Evolutionary conservation across 2,888 invertebrate genomes (phyloP).

Genomic region (Spodoptera picta): DNA sequence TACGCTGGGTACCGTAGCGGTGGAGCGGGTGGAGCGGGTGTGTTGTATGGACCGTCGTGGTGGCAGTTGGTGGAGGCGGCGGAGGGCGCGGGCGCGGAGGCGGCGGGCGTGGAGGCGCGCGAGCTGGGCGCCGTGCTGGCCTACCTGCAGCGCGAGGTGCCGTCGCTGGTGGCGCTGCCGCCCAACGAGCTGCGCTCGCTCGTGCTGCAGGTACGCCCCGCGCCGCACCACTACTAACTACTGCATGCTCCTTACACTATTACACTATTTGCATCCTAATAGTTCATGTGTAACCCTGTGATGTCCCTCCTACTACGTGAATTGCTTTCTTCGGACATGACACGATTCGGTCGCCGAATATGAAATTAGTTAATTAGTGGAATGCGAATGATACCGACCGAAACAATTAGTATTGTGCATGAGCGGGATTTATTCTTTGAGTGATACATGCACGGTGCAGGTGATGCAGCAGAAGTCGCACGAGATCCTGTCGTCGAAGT

Average conservation of each 20-base stretch:
- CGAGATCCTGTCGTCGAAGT: constrained; percentile 83
- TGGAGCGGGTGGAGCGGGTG: too few relatives aligned
- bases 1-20: too few relatives aligned
- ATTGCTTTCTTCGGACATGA: too few relatives aligned
- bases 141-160: constrained; percentile 89
- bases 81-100: constrained; percentile 77
- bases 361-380: neutral
- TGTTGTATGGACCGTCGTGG: neutral
- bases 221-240: too few relatives aligned
- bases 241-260: too few relatives aligned
- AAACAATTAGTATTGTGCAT: neutral
- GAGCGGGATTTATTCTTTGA: constrained; percentile 45
- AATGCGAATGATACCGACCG: neutral
- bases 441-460: constrained; percentile 63
- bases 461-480: constrained; percentile 88
- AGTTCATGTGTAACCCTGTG: too few relatives aligned
- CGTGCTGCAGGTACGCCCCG: constrained; percentile 78
- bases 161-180: constrained; percentile 85
- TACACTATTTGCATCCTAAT: too few relatives aligned
- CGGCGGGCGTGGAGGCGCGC: constrained; percentile 75
- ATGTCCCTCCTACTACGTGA: too few relatives aligned
- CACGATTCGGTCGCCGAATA: too few relatives aligned
- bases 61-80: constrained; percentile 63
- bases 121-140: constrained; percentile 89
- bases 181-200: constrained; percentile 85